Evolutionary conservation across 2,797 vertebrate genomes (phyloP).

Genomic region (Ptychadena robeensis): DNA sequence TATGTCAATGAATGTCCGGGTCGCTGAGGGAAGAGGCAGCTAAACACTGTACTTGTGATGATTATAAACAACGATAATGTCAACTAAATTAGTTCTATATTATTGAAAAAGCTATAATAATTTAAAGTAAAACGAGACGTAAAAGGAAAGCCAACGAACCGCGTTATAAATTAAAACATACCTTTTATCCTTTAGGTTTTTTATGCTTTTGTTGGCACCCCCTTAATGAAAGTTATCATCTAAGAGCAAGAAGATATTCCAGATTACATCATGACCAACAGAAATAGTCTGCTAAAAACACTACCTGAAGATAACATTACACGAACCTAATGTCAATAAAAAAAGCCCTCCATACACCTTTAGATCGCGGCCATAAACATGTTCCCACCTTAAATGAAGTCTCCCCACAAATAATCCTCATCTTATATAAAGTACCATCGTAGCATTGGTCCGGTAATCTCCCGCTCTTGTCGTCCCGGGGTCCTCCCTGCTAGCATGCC

Average conservation of each 20-base stretch:
- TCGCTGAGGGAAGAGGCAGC: neutral
- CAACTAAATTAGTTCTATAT: no score
- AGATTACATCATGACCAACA: neutral
- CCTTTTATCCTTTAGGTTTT: neutral
- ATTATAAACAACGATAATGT: neutral
- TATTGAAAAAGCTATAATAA: neutral
- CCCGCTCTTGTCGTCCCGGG: no score
- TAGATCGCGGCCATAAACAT: no score
- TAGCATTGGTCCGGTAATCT: no score
- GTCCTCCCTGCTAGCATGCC: no score
- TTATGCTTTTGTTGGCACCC: neutral
- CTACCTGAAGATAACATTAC: neutral
- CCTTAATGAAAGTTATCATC: neutral
- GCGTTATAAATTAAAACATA: neutral
- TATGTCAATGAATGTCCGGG: neutral
- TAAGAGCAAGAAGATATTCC: neutral
- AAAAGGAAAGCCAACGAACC: neutral
- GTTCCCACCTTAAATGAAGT: no score
- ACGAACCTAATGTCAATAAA: no score
- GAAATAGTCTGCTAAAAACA: neutral
- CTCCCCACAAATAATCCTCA: no score
- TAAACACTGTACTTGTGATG: slow-evolving; percentile 5
- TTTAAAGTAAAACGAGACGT: neutral
- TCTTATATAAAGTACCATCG: no score
- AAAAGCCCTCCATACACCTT: no score